Conservation (phyloP, 2,888 invertebrate species). For the Thyatira batis region DNA sequence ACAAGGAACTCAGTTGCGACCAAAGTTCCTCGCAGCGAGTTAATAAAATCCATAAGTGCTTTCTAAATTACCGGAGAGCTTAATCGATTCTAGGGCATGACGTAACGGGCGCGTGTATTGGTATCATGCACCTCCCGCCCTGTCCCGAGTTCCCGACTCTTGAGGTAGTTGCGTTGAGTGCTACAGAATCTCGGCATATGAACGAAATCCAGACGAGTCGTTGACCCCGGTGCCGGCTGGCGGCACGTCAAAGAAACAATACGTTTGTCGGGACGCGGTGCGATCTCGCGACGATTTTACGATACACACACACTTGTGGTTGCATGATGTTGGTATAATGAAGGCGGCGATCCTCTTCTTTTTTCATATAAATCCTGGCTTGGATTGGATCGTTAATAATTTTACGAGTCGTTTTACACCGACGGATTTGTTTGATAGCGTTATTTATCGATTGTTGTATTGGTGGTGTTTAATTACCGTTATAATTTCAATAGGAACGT, state of each 20-base stretch:
- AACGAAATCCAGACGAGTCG: conserved; percentile 78
- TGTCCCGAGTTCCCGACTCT: too few relatives aligned
- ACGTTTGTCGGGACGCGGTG: conserved; percentile 52
- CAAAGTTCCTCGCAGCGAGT: neutral
- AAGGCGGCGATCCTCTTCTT: neutral
- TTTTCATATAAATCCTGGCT: conserved; percentile 18
- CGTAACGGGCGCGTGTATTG: conserved; percentile 34
- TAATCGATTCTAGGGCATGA: conserved; percentile 19
- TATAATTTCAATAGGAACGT: neutral
- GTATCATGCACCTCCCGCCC: conserved; percentile 27
- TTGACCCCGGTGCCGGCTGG: conserved; percentile 62
- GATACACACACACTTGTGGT: conserved; percentile 21
- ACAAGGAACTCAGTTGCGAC: neutral
- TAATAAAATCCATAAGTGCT: conserved; percentile 5
- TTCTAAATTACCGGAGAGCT: conserved; percentile 1
- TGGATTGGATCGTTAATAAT: conserved; percentile 32
- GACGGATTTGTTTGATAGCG: conserved; percentile 21
- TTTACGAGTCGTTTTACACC: conserved; percentile 38
- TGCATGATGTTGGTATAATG: conserved; percentile 5
- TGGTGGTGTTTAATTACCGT: neutral
- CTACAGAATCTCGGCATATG: conserved; percentile 61
- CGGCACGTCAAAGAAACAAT: conserved; percentile 78
- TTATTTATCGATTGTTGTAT: neutral
- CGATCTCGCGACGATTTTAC: conserved; percentile 29
- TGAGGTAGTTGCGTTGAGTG: conserved; percentile 20